These are phyloP conservation scores for Ochlodes sylvanus DNA, from an alignment of 2,888 invertebrate genomes.

Conservation along the genomic window DNA sequence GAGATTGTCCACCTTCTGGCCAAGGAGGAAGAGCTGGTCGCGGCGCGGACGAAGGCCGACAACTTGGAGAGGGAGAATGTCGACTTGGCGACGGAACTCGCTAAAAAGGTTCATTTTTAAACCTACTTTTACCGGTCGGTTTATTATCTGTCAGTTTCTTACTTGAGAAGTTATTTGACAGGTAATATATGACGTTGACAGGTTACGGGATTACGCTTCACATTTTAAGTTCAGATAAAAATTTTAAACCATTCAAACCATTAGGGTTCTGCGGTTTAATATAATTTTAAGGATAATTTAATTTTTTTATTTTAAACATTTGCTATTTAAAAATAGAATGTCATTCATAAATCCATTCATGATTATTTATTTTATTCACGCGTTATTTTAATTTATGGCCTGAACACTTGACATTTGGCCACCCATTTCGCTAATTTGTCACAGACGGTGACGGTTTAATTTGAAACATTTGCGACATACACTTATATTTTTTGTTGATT, in stretches of 20 bases:
- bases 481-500: not conserved
- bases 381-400: conserved; percentile 15
- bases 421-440: conserved; percentile 18
- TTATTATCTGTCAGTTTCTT: conserved; percentile 5
- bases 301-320: not conserved
- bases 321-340: conserved; percentile 5
- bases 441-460: conserved; percentile 19
- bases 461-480: not conserved
- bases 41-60: conserved; percentile 93
- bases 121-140: not conserved
- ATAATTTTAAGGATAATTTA: conserved; percentile 14
- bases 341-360: conserved; percentile 2
- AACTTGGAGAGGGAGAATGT: conserved; percentile 95
- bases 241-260: conserved; percentile 19
- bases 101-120: conserved; percentile 87
- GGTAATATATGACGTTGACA: not conserved
- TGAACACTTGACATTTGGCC: conserved; percentile 22
- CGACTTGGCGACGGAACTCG: conserved; percentile 93
- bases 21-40: conserved; percentile 96
- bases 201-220: conserved; percentile 1
- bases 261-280: conserved; percentile 28
- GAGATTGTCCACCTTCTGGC: conserved; percentile 95
- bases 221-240: conserved; percentile 5
- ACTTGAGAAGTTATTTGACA: conserved; percentile 4
- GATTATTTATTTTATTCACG: not conserved